Percentiles rank a stretch among this genome's conserved stretches.
Conservation (phyloP, 2,113 vertebrate species). For the Bufo bufo region DNA sequence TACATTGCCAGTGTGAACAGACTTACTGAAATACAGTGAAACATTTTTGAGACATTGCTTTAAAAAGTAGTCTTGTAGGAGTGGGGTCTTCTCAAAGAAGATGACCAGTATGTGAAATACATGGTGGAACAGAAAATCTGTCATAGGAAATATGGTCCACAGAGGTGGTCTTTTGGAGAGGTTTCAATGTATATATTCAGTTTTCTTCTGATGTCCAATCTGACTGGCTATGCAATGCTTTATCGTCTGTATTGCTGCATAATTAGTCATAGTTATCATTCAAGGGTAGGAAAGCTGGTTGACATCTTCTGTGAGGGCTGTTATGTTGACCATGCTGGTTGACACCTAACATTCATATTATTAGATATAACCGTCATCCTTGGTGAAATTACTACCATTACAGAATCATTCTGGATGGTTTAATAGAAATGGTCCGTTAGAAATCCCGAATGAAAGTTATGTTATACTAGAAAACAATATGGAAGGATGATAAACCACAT, state of each 20-base stretch:
- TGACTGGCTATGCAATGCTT: neutral
- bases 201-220: neutral
- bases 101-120: no score
- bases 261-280: neutral
- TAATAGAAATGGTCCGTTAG: neutral
- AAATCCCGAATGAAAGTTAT: neutral
- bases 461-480: slow-evolving; percentile 6
- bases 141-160: no score
- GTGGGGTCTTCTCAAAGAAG: no score
- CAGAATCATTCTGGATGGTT: neutral
- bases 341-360: neutral
- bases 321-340: neutral
- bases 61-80: no score
- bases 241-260: neutral
- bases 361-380: neutral
- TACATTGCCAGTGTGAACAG: no score
- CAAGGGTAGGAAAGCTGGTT: neutral
- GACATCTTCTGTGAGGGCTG: neutral
- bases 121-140: no score
- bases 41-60: no score
- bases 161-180: no score
- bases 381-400: neutral
- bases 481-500: neutral
- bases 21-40: no score
- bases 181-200: neutral